phyloP scores from a whole-genome alignment of 53 echinoderm and acorn worm genomes.

The Apostichopus leukothele region DNA sequence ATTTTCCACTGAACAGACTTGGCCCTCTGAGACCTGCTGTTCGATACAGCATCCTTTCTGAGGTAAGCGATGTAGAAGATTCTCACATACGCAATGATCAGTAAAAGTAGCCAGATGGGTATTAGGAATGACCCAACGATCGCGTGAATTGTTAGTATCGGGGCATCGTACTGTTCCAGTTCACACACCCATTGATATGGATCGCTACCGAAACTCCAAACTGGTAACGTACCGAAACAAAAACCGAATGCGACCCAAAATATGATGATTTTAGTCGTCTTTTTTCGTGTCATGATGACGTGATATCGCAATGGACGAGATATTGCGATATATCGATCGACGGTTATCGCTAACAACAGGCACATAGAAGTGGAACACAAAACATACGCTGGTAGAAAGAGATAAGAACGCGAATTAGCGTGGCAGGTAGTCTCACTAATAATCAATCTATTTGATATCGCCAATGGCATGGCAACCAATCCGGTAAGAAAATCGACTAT shows the following conservation, averaged over 20 bases:
- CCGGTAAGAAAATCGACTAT: slow-evolving; percentile 27
- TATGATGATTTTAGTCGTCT: background rate
- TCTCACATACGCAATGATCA: slow-evolving; percentile 9
- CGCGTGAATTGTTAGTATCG: background rate
- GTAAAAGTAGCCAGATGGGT: background rate
- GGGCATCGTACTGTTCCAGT: slow-evolving; percentile 13
- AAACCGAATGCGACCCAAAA: background rate
- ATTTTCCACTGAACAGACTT: background rate
- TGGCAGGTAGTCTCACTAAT: slow-evolving; percentile 14
- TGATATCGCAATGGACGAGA: slow-evolving; percentile 7
- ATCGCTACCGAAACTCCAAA: slow-evolving; percentile 6
- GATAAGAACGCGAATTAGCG: background rate
- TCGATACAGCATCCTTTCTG: background rate
- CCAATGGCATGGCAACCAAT: background rate
- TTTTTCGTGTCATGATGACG: slow-evolving; percentile 8
- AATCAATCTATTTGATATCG: background rate
- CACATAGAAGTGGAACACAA: background rate
- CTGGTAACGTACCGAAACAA: background rate
- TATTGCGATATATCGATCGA: slow-evolving; percentile 24
- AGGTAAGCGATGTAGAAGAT: slow-evolving; percentile 22
- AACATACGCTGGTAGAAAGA: slow-evolving; percentile 18
- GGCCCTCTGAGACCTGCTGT: background rate
- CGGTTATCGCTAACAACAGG: slow-evolving; percentile 10
- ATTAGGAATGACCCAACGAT: background rate
- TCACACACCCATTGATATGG: slow-evolving; percentile 36